phyloP scores from a whole-genome alignment of 2,113 vertebrate species.

The Anser brachyrhynchus region DNA sequence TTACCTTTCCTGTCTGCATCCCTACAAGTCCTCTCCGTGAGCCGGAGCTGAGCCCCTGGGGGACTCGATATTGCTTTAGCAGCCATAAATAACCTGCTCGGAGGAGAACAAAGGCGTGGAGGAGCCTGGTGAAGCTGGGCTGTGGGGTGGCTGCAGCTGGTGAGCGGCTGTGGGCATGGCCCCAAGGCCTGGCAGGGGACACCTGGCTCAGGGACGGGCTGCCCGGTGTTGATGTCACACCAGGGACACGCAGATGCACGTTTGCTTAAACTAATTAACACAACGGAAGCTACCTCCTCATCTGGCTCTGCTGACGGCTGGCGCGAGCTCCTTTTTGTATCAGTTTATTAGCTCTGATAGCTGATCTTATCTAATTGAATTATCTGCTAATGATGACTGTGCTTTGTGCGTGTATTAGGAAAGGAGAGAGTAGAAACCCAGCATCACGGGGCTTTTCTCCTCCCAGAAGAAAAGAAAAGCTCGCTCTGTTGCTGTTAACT shows the following conservation, averaged over 20 bases:
- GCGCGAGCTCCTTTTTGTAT: neutral
- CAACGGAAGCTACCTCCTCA: neutral
- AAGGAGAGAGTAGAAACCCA: neutral
- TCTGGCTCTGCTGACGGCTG: neutral
- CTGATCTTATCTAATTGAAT: conserved; percentile 32
- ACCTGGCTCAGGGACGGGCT: neutral
- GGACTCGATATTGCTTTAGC: neutral
- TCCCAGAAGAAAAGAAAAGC: neutral
- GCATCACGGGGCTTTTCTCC: neutral
- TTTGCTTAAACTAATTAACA: neutral
- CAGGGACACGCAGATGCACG: neutral
- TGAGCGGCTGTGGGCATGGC: neutral
- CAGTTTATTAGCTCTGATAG: neutral
- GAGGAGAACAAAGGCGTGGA: neutral
- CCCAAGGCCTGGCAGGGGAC: neutral
- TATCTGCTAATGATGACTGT: neutral
- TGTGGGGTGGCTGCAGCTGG: neutral
- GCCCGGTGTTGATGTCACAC: neutral
- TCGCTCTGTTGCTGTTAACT: neutral
- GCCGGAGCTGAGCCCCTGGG: neutral
- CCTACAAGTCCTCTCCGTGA: neutral
- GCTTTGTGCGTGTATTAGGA: neutral
- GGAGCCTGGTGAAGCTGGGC: neutral
- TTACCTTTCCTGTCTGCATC: neutral
- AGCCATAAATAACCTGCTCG: neutral